Percentiles rank a stretch among this genome's conserved stretches.
Conservation (phyloP, 2,797 vertebrate species). For the Anguilla megastoma region DNA sequence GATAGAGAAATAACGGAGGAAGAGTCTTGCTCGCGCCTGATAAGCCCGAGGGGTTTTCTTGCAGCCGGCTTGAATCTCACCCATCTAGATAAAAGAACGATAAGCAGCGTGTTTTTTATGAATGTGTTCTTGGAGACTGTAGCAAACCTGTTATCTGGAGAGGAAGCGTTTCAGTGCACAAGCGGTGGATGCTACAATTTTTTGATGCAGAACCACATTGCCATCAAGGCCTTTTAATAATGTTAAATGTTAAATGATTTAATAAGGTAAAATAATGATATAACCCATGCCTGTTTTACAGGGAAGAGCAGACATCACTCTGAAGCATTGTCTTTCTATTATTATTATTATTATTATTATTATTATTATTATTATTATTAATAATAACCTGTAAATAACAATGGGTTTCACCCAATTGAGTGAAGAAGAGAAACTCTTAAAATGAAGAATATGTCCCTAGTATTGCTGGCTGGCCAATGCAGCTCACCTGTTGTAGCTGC, state of each 20-base stretch:
- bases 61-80: not conserved
- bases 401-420: too few species aligned
- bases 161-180: not conserved
- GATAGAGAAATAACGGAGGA: not conserved
- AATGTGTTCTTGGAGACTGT: constrained; percentile 17
- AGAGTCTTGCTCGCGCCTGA: constrained; percentile 2
- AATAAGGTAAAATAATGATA: not conserved
- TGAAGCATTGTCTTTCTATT: too few species aligned
- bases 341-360: too few species aligned
- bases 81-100: constrained; percentile 15
- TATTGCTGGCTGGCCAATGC: not conserved
- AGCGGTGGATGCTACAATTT: not conserved
- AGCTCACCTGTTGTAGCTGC: not conserved
- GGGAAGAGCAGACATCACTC: not conserved
- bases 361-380: too few species aligned
- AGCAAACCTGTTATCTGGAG: not conserved
- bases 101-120: constrained; percentile 20
- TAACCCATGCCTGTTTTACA: not conserved
- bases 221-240: not conserved
- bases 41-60: constrained; percentile 17
- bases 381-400: too few species aligned
- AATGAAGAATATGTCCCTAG: not conserved
- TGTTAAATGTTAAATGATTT: not conserved
- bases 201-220: not conserved
- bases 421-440: too few species aligned